phyloP scores from a whole-genome alignment of 2,797 vertebrate genomes.

The Sebastes nivosus region DNA sequence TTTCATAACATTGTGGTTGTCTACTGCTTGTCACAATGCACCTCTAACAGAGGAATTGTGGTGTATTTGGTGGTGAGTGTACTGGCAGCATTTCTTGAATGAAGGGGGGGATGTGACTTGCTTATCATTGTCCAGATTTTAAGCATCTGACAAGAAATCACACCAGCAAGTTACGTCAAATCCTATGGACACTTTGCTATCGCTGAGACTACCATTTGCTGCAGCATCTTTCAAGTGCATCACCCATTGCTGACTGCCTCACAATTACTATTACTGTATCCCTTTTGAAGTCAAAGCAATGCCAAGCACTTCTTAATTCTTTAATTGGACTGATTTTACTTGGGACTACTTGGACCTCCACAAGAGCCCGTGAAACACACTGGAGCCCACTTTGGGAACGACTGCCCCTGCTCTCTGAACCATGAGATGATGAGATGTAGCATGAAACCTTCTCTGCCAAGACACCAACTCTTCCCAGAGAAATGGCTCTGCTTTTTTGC shows the following conservation, averaged over 20 bases:
- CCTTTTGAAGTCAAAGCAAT: neutral
- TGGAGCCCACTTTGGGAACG: neutral
- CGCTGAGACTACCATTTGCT: constrained; percentile 46
- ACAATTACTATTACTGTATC: neutral
- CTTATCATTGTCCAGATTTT: constrained; percentile 16
- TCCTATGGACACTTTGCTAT: neutral
- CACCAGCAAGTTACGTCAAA: constrained; percentile 18
- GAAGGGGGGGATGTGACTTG: neutral
- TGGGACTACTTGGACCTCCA: neutral
- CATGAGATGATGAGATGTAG: constrained; percentile 16
- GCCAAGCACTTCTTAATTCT: neutral
- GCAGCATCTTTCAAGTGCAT: neutral
- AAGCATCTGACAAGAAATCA: constrained; percentile 53
- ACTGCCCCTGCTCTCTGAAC: constrained; percentile 30
- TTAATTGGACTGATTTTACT: neutral
- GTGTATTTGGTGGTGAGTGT: neutral
- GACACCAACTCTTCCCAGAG: constrained; percentile 20
- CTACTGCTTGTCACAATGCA: neutral
- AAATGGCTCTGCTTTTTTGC: constrained; percentile 20
- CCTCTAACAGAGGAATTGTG: neutral
- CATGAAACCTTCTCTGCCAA: constrained; percentile 21
- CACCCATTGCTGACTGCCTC: neutral
- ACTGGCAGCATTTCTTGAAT: neutral
- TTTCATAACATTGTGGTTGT: neutral
- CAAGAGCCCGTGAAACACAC: neutral